A percentile compares a stretch with the other conserved stretches of the same genome.
These are phyloP conservation scores for Paedocypris sp. DNA, from an alignment of 2,113 vertebrate species.

Conservation along the genomic window DNA sequence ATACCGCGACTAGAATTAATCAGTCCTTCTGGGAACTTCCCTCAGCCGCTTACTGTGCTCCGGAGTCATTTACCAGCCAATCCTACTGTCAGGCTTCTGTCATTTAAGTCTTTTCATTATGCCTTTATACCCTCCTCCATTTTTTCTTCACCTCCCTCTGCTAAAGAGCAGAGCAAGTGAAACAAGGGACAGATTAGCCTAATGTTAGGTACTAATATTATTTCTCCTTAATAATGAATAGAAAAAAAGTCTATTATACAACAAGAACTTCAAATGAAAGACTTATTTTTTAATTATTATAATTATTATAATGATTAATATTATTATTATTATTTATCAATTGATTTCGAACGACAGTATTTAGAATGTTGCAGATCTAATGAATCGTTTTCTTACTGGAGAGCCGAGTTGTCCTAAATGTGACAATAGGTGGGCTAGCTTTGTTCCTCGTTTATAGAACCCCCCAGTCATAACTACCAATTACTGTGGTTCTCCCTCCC, in stretches of 20 bases:
- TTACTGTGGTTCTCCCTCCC: slow-evolving; percentile 49
- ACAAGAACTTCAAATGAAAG: too few species aligned
- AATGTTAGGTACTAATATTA: slow-evolving; percentile 72
- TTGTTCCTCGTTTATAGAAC: slow-evolving; percentile 45
- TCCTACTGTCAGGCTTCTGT: slow-evolving; percentile 99
- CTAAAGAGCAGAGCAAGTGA: slow-evolving; percentile 61
- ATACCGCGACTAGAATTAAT: slow-evolving; percentile 98
- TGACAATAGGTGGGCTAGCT: slow-evolving; percentile 47
- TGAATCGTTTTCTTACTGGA: slow-evolving; percentile 29
- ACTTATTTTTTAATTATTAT: too few species aligned
- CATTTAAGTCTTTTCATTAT: slow-evolving; percentile 98
- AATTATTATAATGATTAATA: too few species aligned
- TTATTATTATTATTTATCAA: too few species aligned
- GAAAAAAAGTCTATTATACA: slow-evolving; percentile 51
- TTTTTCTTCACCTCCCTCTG: slow-evolving; percentile 30
- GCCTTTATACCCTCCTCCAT: slow-evolving; percentile 51
- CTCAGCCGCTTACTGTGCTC: slow-evolving; percentile 81
- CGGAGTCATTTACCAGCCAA: slow-evolving; percentile 98
- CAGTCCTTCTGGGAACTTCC: slow-evolving; percentile 98
- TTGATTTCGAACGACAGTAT: too few species aligned
- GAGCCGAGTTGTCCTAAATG: slow-evolving; percentile 48
- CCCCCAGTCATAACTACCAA: slow-evolving; percentile 56
- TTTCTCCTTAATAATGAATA: slow-evolving; percentile 55
- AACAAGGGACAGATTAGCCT: slow-evolving; percentile 85
- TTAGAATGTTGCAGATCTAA: slow-evolving; percentile 52